These are phyloP conservation scores for Calyptomena viridis DNA, from an alignment of 2,113 vertebrate species.

Conservation along the genomic window DNA sequence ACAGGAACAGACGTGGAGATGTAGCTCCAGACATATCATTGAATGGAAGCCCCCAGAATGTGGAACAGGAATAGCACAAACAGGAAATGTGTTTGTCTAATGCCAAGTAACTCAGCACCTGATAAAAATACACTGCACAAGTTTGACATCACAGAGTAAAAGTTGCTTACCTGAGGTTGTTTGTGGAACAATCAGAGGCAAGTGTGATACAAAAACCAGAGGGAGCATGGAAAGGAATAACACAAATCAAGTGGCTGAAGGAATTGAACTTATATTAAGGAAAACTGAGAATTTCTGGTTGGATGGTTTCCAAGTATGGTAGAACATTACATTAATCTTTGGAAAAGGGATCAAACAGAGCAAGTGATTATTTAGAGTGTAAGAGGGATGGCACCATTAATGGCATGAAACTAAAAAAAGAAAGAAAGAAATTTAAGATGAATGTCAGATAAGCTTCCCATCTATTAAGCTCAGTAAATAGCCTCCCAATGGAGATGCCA, in stretches of 20 bases:
- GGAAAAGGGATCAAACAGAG: constrained; percentile 33
- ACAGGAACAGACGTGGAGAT: not conserved
- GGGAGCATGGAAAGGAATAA: constrained; percentile 64
- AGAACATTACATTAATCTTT: constrained; percentile 36
- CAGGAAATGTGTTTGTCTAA: not conserved
- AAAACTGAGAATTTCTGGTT: constrained; percentile 24
- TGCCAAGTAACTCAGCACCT: not conserved
- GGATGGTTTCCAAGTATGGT: constrained; percentile 12
- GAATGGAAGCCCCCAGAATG: not conserved
- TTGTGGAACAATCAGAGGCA: not conserved
- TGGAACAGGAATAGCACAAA: not conserved
- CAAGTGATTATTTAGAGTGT: constrained; percentile 40
- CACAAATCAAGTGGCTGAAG: constrained; percentile 38
- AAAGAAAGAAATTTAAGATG: constrained; percentile 53
- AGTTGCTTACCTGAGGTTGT: constrained; percentile 43
- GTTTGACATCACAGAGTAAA: not conserved
- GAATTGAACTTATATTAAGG: not conserved
- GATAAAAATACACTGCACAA: not conserved
- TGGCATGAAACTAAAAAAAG: constrained; percentile 28
- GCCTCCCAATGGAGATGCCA: constrained; percentile 44
- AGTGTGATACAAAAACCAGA: not conserved
- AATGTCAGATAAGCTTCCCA: constrained; percentile 60
- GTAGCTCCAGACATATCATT: not conserved
- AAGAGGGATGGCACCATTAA: constrained; percentile 39
- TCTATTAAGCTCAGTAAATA: constrained; percentile 59